Base-by-base conservation (phyloP, 2,888 invertebrate species). In the Melitaea athalia region DNA sequence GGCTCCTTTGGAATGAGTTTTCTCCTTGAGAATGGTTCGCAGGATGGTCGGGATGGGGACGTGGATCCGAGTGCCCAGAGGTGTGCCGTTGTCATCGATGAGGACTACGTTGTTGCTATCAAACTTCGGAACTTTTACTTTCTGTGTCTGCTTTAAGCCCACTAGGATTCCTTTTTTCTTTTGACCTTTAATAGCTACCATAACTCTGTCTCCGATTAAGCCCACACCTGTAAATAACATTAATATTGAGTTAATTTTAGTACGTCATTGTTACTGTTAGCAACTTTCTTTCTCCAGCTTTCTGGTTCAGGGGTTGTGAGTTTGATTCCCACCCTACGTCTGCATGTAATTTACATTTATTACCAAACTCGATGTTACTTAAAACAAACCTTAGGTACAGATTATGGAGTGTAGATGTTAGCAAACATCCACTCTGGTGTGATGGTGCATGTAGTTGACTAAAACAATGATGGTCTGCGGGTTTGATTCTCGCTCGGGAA, bases 61-160 rank as follows among this genome's bases (percentile, higher is more conserved):
- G 78, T 97, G 96, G 76, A 99, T 98, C 77, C 99, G 94, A 1
- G 98, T 99, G 17, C 99, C 99, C 5, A 99, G 88, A 0, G 99
- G 99, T 14, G 97, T 96, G 17, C 99, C 99, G 80, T 95, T 97
- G 80, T 99, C 98, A 81, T 99, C 99, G 53, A 99, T 96, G 0
- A 99, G 92, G 0, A 99, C 99, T 65, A 99, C 91, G 89, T 99
- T 99, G 85, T 99, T 99, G 80, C 96, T 97, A 85, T 99, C 99
- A 85, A 97, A 98, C 83, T 96, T 96, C 0, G 99, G 99, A 49
- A 98, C 94, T 85, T 96, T 96, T 0, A 95, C 87, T 67, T 94
- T 94, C 84, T 98, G 98, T 64, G 94, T 95, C 81, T 97, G 96
- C 82, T 96, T 97, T 61, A 97, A 90, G 0, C 99, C 99, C 3